Percentiles rank a stretch among this genome's conserved stretches.
These are phyloP conservation scores for Hippoglossus stenolepis DNA, from an alignment of 2,113 vertebrate genomes.

Conservation along the genomic window DNA sequence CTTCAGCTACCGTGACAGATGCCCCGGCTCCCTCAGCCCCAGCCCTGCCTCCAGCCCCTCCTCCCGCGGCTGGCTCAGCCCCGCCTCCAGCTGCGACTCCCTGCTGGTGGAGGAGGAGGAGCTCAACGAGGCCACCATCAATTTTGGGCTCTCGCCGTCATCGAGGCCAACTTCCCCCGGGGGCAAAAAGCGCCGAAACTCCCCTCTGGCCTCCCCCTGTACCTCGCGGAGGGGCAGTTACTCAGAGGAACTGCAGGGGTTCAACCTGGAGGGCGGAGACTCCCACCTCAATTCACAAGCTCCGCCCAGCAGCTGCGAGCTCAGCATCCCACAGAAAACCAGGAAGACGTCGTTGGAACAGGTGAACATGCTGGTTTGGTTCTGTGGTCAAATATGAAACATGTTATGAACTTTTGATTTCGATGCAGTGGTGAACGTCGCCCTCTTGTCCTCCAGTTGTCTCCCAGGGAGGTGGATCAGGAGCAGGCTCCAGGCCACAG, in stretches of 20 bases:
- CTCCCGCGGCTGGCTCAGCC: conserved; percentile 90
- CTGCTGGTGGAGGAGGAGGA: conserved; percentile 91
- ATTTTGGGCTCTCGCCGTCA: conserved; percentile 85
- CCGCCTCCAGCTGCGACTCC: conserved; percentile 90
- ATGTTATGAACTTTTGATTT: too few species aligned
- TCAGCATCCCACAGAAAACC: conserved; percentile 91
- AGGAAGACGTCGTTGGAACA: conserved; percentile 91
- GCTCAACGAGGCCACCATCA: conserved; percentile 85
- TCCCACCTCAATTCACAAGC: conserved; percentile 73
- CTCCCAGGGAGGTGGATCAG: conserved; percentile 81
- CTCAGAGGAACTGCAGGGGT: conserved; percentile 85
- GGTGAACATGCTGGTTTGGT: conserved; percentile 59
- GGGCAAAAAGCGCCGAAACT: conserved; percentile 90
- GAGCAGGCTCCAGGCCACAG: conserved; percentile 79
- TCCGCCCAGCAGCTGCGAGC: conserved; percentile 74
- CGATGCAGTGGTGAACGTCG: background rate
- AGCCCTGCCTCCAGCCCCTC: conserved; percentile 92
- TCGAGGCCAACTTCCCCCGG: conserved; percentile 89
- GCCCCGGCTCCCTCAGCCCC: conserved; percentile 87
- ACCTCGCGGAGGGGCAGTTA: conserved; percentile 88
- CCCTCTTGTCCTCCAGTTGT: conserved; percentile 67
- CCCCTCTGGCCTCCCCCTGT: conserved; percentile 84
- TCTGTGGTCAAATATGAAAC: background rate
- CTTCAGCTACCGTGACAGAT: conserved; percentile 88
- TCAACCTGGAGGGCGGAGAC: conserved; percentile 69